Base-by-base conservation (phyloP, 2,888 invertebrate species). In the Drosophila barbarae region DNA sequence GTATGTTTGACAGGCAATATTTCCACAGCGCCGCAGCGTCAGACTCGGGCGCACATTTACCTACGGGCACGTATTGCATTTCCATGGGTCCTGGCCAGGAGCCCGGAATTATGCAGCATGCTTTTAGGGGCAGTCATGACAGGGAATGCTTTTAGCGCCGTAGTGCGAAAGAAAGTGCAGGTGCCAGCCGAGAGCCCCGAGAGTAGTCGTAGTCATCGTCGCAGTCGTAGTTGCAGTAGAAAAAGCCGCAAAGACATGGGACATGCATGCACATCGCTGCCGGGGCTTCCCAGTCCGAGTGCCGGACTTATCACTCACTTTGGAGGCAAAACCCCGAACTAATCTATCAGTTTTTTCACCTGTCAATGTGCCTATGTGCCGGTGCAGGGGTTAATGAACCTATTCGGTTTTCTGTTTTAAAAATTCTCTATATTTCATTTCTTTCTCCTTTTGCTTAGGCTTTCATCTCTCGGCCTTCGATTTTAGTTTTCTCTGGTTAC, bases 1-100 rank as follows among this genome's bases (percentile, higher is more conserved):
- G 71, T 71, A 66, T 71, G 71, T 71, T 71, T 71, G 71, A 71
- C 70, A 70, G 70, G 70, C 70, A 71, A 70, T 65, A 71, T 70
- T 58, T 70, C 34, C 53, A 28, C 53, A 32, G 28, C 34, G 10
- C 23, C 46, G 26, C 30, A 35, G 41, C 30, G 15, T 10, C 21
- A 28, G 23, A 26, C 36, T 15, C n/a, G 2, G 41, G 23, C n/a
- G 30, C 55, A 53, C 56, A 46, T 35, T 44, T 50, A 46, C n/a
- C 61, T 36, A 51, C 21, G 49, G 47, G 39, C 67, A 71, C 71
- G 71, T 71, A 61, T 47, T 71, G 71, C 71, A 61, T 71, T 67
- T 61, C 71, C 67, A 63, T 51, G 69, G 56, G 18, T 55, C 38
- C 58, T 58, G 39, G 36, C 21, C 35, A 54, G 59, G 57, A 38